Base-by-base conservation (phyloP, 2,113 vertebrate species). In the Larimichthys crocea region DNA sequence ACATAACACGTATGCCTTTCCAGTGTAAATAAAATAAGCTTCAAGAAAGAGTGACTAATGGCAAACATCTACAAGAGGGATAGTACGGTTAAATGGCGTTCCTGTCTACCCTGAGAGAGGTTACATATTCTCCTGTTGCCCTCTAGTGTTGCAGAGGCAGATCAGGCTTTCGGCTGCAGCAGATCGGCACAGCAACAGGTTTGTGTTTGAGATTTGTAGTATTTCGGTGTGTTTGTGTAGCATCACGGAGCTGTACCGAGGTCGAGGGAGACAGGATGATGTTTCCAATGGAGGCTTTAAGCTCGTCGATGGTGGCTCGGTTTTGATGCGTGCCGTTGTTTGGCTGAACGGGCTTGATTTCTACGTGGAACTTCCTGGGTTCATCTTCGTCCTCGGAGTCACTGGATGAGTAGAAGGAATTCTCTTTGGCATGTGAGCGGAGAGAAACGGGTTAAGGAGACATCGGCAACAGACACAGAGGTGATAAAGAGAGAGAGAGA, bases 361-460 rank as follows among this genome's bases (percentile, higher is more conserved):
- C 96, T 55, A 99, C 97, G 35, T 97, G 97, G 78, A 99, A 99
- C 86, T 96, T 98, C 89, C 96, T 96, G 73, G 96, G 97, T 83
- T 98, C 98, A 52, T 99, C 97, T 53, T 98, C 98, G 65, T 98
- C 97, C 69, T 98, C 97, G 0, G 97, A 98, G 93, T 99, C 98
- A 84, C 96, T 99, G 92, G 97, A 98, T 69, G 97, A 97, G 84
- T 98, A 97, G 92, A 98, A 99, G 91, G 97, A 95, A 81, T 98
- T 99, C 84, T 98, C 96, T 98, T 98, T 99, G 97, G 96, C 95
- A 98, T 98, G 98, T 99, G 92, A 94, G 80, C 74, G 12, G 15
- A 29, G 5, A 44, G 6, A 46, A 74, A 74, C 12, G 81, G 81
- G 95, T 98, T 95, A 98, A 98, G 95, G 95, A 78, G 59, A 50